Conservation (phyloP, 2,113 vertebrate species). For the Cairina moschata region DNA sequence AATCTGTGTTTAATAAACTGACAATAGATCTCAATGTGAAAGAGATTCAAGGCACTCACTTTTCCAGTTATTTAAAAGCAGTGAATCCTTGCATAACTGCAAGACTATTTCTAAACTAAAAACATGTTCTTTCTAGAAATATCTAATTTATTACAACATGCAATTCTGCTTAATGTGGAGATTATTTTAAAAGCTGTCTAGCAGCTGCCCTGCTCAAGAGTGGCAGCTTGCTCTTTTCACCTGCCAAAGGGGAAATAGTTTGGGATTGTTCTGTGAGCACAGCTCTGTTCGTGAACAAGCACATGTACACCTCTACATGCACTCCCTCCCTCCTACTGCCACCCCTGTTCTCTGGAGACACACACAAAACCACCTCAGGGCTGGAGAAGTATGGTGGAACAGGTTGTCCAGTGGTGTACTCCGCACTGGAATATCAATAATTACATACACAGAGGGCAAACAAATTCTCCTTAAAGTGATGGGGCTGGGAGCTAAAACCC, state of each 20-base stretch:
- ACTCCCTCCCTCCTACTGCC: not conserved
- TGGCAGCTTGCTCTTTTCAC: not conserved
- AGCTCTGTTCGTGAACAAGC: not conserved
- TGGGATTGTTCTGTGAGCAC: not conserved
- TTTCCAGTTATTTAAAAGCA: conserved; percentile 47
- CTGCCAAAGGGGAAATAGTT: not conserved
- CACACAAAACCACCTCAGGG: not conserved
- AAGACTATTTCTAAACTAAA: conserved; percentile 24
- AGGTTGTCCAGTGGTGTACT: not conserved
- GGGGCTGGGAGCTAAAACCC: not conserved
- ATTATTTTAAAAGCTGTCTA: not conserved
- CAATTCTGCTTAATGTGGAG: not conserved
- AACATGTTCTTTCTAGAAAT: not conserved
- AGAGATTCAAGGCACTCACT: conserved; percentile 47
- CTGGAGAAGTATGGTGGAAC: not conserved
- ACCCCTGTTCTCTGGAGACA: not conserved
- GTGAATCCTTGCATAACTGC: conserved; percentile 23
- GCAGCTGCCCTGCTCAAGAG: not conserved
- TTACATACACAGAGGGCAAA: not conserved
- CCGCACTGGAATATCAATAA: not conserved
- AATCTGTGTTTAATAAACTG: conserved; percentile 83
- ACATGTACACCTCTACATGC: rapidly evolving
- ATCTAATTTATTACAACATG: not conserved
- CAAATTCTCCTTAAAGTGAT: not conserved
- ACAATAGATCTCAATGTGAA: conserved; percentile 71